Evolutionary conservation across 1,140 invertebrate species (phyloP).

Genomic region (Zaprionus africanus): DNA sequence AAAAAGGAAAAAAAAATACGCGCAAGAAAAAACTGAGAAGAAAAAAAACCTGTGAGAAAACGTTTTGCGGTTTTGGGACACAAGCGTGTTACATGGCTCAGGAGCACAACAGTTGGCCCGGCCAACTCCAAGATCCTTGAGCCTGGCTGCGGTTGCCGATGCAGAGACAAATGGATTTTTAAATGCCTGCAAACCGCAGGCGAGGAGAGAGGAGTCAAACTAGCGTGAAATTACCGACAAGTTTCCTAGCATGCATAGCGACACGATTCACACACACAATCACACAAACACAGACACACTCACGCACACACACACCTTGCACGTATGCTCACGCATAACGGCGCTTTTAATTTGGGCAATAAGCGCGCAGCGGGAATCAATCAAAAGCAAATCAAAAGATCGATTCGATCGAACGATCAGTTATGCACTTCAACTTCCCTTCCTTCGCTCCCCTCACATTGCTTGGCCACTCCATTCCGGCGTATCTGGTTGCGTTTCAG

Average conservation of each 20-base stretch:
- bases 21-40: background rate
- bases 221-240: constrained; percentile 57
- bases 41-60: constrained; percentile 43
- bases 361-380: constrained; percentile 23
- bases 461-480: background rate
- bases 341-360: constrained; percentile 69
- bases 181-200: constrained; percentile 63
- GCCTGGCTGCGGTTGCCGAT: constrained; percentile 34
- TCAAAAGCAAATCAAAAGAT: constrained; percentile 52
- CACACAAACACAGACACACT: background rate
- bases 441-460: background rate
- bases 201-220: constrained; percentile 15
- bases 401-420: constrained; percentile 34
- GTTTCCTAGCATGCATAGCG: constrained; percentile 55
- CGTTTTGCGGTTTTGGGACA: constrained; percentile 55
- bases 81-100: constrained; percentile 17
- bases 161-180: constrained; percentile 70
- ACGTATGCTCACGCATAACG: constrained; percentile 62
- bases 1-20: constrained; percentile 6
- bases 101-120: constrained; percentile 56
- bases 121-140: constrained; percentile 37
- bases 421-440: background rate
- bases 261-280: background rate
- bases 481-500: constrained; percentile 61
- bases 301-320: background rate